Evolutionary conservation across 2,797 vertebrate species (phyloP), one percentile per base, ranked within the genome.

Genomic region (Rhinella marina): DNA sequence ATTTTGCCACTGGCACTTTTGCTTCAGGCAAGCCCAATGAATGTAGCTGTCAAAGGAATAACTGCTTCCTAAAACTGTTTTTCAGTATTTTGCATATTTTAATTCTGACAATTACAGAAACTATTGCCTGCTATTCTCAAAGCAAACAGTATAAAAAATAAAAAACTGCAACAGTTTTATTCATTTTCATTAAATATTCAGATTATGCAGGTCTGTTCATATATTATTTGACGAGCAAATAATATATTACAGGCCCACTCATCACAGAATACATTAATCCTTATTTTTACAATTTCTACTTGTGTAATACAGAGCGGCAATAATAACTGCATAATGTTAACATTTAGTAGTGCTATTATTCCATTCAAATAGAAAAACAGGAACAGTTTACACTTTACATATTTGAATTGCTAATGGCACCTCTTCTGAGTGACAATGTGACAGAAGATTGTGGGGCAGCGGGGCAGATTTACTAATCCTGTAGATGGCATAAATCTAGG

Each of bases 101-200:
- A 59, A 59, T 81, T 81, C 7, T 81, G 78, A 41, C 78, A 81
- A 23, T 23, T 19, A 41, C 54, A 25, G 50, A 77, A 54, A 52
- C 19, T 25, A 4, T 54, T 54, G 21, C 48, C 72, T 73, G 19
- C 8, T 54, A 77, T 54, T 77, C n/a, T 76, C 23, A 54, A 14
- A 52, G 75, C 11, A 77, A 50, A 77, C 13, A 52, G 21, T 54
- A 25, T n/a, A 77, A 54, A 73, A 52, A 73, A 50, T 75, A 50
- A 10, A 7, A 54, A 25, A n/a, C 12, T 16, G n/a, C 13, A 52
- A 8, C 3, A 25, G 6, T 25, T 77, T 25, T 52, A 52, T 52
- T 52, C 12, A 52, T 77, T 77, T 77, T 77, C n/a, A 25, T 77
- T 77, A 77, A 77, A 54, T 25, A 77, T 77, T 77, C 50, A 77